phyloP scores from a whole-genome alignment of 2,888 invertebrate genomes.

The Acleris literana region DNA sequence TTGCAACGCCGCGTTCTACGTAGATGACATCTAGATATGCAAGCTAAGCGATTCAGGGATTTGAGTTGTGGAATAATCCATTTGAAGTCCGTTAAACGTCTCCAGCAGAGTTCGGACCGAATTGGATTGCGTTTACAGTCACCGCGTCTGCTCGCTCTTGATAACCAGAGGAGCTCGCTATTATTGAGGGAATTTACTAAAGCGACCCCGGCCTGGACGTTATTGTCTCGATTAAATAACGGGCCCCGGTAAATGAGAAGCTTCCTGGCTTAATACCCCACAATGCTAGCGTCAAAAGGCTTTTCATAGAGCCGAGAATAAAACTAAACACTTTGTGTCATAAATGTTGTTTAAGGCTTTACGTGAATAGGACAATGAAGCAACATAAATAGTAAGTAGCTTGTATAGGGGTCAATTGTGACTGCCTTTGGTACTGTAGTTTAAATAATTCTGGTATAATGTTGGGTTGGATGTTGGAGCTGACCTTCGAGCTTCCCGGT shows the following conservation, averaged over 20 bases:
- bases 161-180: constrained; percentile 20
- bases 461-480: neutral
- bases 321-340: neutral
- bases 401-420: too few species aligned
- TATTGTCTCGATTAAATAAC: constrained; percentile 29
- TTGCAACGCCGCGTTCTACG: constrained; percentile 14
- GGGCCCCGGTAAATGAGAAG: constrained; percentile 9
- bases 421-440: too few species aligned
- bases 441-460: too few species aligned
- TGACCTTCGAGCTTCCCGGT: constrained; percentile 91
- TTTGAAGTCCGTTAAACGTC: constrained; percentile 23
- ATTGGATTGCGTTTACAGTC: constrained; percentile 23
- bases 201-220: constrained; percentile 8
- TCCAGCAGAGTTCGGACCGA: constrained; percentile 3
- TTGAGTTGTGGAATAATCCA: constrained; percentile 2
- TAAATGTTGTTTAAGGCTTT: too few species aligned
- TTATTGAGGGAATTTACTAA: constrained; percentile 17
- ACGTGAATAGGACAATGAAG: too few species aligned
- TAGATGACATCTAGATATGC: neutral
- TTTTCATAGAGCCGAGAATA: neutral
- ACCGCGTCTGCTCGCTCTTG: constrained; percentile 18
- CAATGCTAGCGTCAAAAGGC: neutral
- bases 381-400: too few species aligned
- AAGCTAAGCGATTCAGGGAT: neutral
- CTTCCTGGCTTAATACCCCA: constrained; percentile 14